A percentile compares a stretch with the other conserved stretches of the same genome.
Conservation (phyloP, 2,797 vertebrate genomes). For the Hyperoplus lanceolatus region DNA sequence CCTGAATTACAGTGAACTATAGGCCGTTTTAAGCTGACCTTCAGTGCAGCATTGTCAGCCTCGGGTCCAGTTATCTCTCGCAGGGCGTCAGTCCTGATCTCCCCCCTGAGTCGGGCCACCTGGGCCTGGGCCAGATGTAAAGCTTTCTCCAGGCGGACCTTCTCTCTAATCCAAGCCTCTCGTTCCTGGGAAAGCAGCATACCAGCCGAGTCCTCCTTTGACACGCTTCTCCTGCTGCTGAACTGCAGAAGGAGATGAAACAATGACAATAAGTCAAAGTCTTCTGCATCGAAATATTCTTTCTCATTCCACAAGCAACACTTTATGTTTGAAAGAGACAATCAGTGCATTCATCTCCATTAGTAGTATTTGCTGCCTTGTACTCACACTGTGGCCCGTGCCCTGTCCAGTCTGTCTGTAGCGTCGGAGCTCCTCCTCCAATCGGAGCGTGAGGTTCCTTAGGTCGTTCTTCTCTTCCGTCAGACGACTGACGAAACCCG, state of each 20-base stretch:
- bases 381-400: constrained; percentile 72
- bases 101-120: constrained; percentile 87
- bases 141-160: constrained; percentile 87
- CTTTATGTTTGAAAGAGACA: not conserved
- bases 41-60: constrained; percentile 89
- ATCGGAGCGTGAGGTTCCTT: constrained; percentile 89
- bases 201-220: constrained; percentile 75
- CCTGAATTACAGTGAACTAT: not conserved
- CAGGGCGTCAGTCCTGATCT: constrained; percentile 88
- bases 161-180: constrained; percentile 91
- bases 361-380: not conserved
- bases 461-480: constrained; percentile 97
- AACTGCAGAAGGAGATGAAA: constrained; percentile 57
- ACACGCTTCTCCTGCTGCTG: constrained; percentile 68
- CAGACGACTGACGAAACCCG: constrained; percentile 92
- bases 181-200: constrained; percentile 88
- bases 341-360: not conserved
- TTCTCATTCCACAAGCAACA: not conserved
- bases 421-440: constrained; percentile 92
- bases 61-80: constrained; percentile 87
- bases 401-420: constrained; percentile 80
- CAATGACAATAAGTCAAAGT: not conserved
- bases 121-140: constrained; percentile 90
- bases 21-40: constrained; percentile 80
- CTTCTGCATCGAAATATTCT: not conserved